phyloP scores from a whole-genome alignment of 2,797 vertebrate genomes.

The Brachymystax lenok region DNA sequence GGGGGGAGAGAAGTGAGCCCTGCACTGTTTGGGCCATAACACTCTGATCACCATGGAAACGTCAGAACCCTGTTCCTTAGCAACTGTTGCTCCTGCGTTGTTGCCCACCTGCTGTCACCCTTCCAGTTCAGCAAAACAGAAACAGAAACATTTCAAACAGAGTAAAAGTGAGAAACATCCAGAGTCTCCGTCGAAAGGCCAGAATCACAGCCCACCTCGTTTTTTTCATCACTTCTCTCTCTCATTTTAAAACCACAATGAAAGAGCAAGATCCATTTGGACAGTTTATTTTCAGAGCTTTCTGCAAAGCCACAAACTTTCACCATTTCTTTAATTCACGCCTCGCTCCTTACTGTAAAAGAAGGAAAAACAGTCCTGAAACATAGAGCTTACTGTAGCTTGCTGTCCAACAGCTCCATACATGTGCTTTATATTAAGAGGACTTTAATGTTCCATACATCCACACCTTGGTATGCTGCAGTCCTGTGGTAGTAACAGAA shows the following conservation, averaged over 20 bases:
- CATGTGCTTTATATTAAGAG: conserved; percentile 8
- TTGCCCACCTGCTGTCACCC: conserved; percentile 64
- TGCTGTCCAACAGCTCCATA: conserved; percentile 17
- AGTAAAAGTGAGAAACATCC: conserved; percentile 35
- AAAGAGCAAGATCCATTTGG: neutral
- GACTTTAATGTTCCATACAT: conserved; percentile 15
- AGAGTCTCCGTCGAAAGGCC: conserved; percentile 29
- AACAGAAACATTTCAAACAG: conserved; percentile 44
- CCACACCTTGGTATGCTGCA: neutral
- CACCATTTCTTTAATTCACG: conserved; percentile 25
- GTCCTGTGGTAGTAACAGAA: neutral
- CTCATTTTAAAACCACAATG: neutral
- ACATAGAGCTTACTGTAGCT: neutral
- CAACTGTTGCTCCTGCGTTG: conserved; percentile 56
- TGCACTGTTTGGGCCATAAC: conserved; percentile 66
- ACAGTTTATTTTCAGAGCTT: neutral
- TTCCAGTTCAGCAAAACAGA: conserved; percentile 31
- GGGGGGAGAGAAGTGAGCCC: conserved; percentile 45
- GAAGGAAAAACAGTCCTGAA: conserved; percentile 20
- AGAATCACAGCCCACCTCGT: neutral
- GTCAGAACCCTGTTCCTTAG: conserved; percentile 56
- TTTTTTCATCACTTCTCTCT: neutral
- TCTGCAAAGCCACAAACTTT: neutral
- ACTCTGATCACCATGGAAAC: conserved; percentile 63
- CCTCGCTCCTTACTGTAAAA: neutral